Conservation (phyloP, 2,888 invertebrate genomes). For the Congeria kusceri region DNA sequence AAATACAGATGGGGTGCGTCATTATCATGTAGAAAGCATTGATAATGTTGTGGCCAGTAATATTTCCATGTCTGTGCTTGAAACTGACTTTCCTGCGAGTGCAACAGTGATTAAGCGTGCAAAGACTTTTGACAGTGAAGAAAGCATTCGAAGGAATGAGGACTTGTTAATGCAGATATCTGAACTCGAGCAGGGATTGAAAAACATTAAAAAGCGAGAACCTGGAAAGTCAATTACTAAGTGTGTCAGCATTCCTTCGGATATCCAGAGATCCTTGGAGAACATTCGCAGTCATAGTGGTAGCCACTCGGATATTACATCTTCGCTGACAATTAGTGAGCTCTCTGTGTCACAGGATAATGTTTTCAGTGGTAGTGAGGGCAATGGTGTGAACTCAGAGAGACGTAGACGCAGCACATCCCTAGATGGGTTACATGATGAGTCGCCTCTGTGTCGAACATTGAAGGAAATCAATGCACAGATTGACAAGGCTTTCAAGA, state of each 20-base stretch:
- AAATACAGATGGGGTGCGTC: conserved; percentile 19
- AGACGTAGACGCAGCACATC: conserved; percentile 76
- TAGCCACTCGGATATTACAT: conserved; percentile 78
- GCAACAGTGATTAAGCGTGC: background rate
- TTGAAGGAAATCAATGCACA: conserved; percentile 79
- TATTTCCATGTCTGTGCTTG: conserved; percentile 22
- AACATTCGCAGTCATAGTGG: conserved; percentile 73
- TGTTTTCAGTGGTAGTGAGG: conserved; percentile 44
- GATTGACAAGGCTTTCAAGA: conserved; percentile 79
- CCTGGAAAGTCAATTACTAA: conserved; percentile 69
- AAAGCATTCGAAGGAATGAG: conserved; percentile 1
- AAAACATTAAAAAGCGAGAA: conserved; percentile 48
- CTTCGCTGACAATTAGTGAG: conserved; percentile 81
- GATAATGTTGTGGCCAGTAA: conserved; percentile 29
- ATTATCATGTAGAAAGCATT: conserved; percentile 59
- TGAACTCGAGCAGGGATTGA: conserved; percentile 54
- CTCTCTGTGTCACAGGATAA: conserved; percentile 78
- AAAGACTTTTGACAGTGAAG: conserved; percentile 14
- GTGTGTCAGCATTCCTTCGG: conserved; percentile 81
- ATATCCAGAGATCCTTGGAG: conserved; percentile 80
- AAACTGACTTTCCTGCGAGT: conserved; percentile 46
- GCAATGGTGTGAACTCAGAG: conserved; percentile 39
- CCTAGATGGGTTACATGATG: conserved; percentile 75
- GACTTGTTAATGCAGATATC: conserved; percentile 54
- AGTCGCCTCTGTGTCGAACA: conserved; percentile 75